Evolutionary conservation across 2,113 vertebrate genomes (phyloP).

Genomic region (Oncorhynchus gorbuscha): DNA sequence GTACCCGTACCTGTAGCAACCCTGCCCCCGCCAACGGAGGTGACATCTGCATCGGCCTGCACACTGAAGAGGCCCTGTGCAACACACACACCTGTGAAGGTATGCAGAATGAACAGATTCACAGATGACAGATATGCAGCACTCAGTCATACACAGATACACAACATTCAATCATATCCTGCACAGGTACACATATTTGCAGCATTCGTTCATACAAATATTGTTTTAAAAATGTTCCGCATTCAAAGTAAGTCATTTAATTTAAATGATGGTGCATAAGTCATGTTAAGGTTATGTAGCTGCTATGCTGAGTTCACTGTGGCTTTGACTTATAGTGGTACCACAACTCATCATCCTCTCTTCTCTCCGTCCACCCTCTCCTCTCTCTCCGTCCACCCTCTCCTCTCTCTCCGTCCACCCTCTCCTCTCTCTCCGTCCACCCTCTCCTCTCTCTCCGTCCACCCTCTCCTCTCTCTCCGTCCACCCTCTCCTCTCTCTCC

Average conservation of each 20-base stretch:
- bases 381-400: not conserved
- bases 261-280: no score
- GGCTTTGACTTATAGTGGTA: no score
- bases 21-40: slow-evolving; percentile 85
- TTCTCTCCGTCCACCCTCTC: not conserved
- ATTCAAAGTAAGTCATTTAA: not conserved
- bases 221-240: no score
- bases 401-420: no score
- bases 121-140: no score
- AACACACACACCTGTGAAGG: slow-evolving; percentile 88
- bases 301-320: no score
- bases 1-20: slow-evolving; percentile 86
- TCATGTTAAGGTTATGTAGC: no score
- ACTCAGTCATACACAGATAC: slow-evolving; percentile 13
- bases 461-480: not conserved
- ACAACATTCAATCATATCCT: slow-evolving; percentile 5
- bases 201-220: not conserved
- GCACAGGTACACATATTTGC: slow-evolving; percentile 6
- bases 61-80: slow-evolving; percentile 93
- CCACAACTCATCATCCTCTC: not conserved
- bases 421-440: no score
- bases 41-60: slow-evolving; percentile 91
- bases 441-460: not conserved
- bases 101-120: slow-evolving; percentile 37
- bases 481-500: not conserved